Evolutionary conservation across 2,797 vertebrate genomes (phyloP).

Genomic region (Prionace glauca): DNA sequence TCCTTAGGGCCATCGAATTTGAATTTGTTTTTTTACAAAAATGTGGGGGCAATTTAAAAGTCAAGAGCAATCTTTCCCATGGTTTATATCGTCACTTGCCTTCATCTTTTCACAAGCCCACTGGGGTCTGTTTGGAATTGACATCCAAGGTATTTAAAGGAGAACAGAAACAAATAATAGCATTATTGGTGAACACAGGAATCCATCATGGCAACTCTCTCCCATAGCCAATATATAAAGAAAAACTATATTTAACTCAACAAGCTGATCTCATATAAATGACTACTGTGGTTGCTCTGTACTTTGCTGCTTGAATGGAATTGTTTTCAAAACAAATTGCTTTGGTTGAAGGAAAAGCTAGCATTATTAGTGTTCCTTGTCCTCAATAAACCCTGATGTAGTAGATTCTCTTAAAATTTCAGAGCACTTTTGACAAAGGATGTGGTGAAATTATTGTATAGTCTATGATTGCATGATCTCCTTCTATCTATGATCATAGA

Average conservation of each 20-base stretch:
- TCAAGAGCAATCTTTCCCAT: neutral
- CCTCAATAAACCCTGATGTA: neutral
- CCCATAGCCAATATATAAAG: neutral
- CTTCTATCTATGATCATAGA: neutral
- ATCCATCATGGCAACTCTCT: neutral
- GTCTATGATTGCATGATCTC: neutral
- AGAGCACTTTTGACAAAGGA: neutral
- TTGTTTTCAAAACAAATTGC: neutral
- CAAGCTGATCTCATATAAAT: neutral
- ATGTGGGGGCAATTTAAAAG: neutral
- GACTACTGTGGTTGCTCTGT: neutral
- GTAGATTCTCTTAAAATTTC: neutral
- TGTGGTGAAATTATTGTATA: neutral
- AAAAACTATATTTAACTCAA: neutral
- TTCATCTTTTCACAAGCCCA: neutral
- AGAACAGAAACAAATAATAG: neutral
- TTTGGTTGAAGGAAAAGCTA: neutral
- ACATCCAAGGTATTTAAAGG: neutral
- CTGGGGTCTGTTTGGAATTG: neutral
- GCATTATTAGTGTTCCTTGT: neutral
- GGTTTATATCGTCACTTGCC: neutral
- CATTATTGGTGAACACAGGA: neutral
- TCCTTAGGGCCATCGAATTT: neutral
- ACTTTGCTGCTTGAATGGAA: neutral
- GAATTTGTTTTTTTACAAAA: neutral